Evolutionary conservation across 2,888 invertebrate genomes (phyloP).

Genomic region (Lycaena phlaeas): DNA sequence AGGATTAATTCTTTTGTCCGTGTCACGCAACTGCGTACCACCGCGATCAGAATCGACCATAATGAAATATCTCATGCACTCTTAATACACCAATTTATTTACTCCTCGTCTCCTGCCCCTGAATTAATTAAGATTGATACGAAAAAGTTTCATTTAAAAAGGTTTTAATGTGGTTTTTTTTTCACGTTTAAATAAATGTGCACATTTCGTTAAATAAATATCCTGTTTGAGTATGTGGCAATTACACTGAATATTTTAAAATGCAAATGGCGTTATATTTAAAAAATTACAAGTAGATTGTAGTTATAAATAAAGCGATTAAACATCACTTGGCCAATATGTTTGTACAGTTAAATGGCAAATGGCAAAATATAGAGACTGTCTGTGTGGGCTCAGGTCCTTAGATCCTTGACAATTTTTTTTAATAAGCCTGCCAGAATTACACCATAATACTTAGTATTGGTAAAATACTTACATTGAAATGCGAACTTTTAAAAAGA

Average conservation of each 20-base stretch:
- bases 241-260: not conserved
- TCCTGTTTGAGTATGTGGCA: not conserved
- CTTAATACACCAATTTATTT: constrained; percentile 64
- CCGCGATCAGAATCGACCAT: constrained; percentile 56
- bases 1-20: constrained; percentile 41
- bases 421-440: too few relatives aligned
- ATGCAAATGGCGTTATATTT: not conserved
- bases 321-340: too few relatives aligned
- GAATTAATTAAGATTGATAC: constrained; percentile 68
- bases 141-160: constrained; percentile 40
- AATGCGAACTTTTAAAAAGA: too few relatives aligned
- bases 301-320: not conserved
- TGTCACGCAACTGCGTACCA: constrained; percentile 55
- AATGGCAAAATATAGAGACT: too few relatives aligned
- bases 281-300: not conserved
- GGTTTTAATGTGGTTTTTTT: constrained; percentile 28
- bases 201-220: not conserved
- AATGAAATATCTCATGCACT: constrained; percentile 66
- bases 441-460: too few relatives aligned
- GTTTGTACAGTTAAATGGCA: too few relatives aligned
- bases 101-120: constrained; percentile 36
- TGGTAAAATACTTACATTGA: too few relatives aligned
- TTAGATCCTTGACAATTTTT: too few relatives aligned
- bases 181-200: constrained; percentile 2
- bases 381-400: too few relatives aligned